Base-by-base conservation (phyloP, 1,140 invertebrate genomes). In the Stegodyphus mimosarum region DNA sequence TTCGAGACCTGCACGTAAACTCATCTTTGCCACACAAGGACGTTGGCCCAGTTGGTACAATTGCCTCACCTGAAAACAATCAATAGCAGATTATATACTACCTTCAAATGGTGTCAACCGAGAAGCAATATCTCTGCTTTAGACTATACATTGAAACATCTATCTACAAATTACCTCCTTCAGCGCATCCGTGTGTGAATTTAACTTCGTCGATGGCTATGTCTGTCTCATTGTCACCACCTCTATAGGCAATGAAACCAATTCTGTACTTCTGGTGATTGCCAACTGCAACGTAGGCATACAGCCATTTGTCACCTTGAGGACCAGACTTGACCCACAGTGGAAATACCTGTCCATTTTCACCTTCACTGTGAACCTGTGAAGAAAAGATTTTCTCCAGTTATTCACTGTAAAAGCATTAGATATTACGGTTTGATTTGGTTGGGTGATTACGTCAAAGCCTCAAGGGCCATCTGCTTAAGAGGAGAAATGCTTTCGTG, bases 151-250 rank as follows among this genome's bases (percentile, higher is more conserved):
- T 33, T 33, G 33, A 33, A 33, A 33, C 33, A 33, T 33, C 3
- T 33, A 33, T 33, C 33, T 33, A 33, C 33, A 13, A 52, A 66
- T 66, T 66, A 83, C 86, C 86, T 70, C 86, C 86, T 77, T 87
- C 78, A 70, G 69, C 55, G 51, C 90, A 90, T 80, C 88, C 89
- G 33, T 87, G 84, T 13, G 90, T 90, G 55, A 90, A 89, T 7
- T 87, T 87, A 5, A 90, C 88, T 87, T 90, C 90, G 86, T 90
- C 90, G 63, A 91, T 88, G 60, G 89, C 90, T 53, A 91, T 88
- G 70, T 90, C 89, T 49, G 89, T 88, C 66, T 87, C 88, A 9
- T 87, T 81, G n/a, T 87, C 86, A 10, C 88, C 89, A 18, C 87
- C 88, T 67, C 73, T 66, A 7, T 70, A 74, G 18, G 87, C 89